Evolutionary conservation across 2,797 vertebrate genomes (phyloP), one percentile per base, ranked within the genome.

Genomic region (Champsocephalus esox): DNA sequence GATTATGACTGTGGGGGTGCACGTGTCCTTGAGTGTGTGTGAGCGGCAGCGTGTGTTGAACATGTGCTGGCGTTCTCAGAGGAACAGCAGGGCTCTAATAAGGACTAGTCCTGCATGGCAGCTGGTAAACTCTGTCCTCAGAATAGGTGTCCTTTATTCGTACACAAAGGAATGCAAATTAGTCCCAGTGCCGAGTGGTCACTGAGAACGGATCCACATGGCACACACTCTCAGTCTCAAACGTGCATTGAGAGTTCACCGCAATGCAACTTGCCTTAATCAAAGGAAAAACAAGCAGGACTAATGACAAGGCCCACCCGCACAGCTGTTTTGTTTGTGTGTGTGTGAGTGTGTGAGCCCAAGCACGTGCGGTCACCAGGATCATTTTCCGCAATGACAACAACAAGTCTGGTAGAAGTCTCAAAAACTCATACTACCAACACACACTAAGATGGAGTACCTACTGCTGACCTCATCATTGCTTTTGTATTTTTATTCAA

Each of bases 1-100:
- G 87, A 82, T 88, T 88, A 90, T 89, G 85, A 84, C 81, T 76
- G 78, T 81, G 87, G 62, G 82, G 81, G 73, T 86, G 80, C 88
- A 84, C 32, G 57, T 88, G 92, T 88, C 89, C 89, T 91, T 92
- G 91, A 84, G 81, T 84, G 81, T 68, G 87, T 91, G 92, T 81
- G 90, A 87, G 89, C 64, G 59, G 78, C 83, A 85, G 88, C 90
- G 91, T 85, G 95, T 95, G 95, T 90, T 94, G 92, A 97, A 97
- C 98, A 99, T 99, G 98, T 99, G 98, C 95, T 95, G 95, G 85
- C 93, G 96, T 99, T 99, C 98, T 98, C 98, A 99, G 97, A 95
- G 92, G 95, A 98, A 96, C 97, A 97, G 97, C 96, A 95, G 96
- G 96, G 91, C 94, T 94, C 96, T 98, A 98, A 99, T 98, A 97